These are phyloP conservation scores for Diabrotica virgifera DNA, from an alignment of 1,140 invertebrate species.

Conservation along the genomic window DNA sequence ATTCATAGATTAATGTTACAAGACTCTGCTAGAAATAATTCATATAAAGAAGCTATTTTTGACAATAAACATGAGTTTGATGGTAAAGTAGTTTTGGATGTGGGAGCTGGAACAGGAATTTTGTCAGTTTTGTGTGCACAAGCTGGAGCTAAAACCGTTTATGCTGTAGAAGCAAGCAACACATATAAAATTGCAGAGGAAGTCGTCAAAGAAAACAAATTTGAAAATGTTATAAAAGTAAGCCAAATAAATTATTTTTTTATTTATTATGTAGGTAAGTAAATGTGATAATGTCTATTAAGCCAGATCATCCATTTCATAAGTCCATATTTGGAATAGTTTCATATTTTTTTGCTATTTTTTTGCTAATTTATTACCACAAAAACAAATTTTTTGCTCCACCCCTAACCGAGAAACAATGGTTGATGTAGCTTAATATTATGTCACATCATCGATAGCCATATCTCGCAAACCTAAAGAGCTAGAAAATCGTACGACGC, in stretches of 20 bases:
- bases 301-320: too few relatives aligned
- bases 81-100: slow-evolving; percentile 85
- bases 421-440: too few relatives aligned
- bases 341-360: too few relatives aligned
- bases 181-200: slow-evolving; percentile 84
- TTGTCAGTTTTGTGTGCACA: slow-evolving; percentile 94
- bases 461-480: too few relatives aligned
- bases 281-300: too few relatives aligned
- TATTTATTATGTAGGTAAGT: too few relatives aligned
- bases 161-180: slow-evolving; percentile 90
- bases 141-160: slow-evolving; percentile 89
- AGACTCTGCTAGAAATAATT: slow-evolving; percentile 76
- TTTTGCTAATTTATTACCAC: too few relatives aligned
- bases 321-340: too few relatives aligned
- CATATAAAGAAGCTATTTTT: slow-evolving; percentile 81
- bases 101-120: slow-evolving; percentile 96
- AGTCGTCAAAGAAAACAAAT: slow-evolving; percentile 72
- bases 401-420: too few relatives aligned
- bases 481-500: too few relatives aligned
- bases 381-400: too few relatives aligned
- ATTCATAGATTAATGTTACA: slow-evolving; percentile 75
- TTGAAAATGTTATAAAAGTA: slow-evolving; percentile 57
- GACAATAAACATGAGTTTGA: slow-evolving; percentile 64
- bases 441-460: too few relatives aligned
- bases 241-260: slow-evolving; percentile 23